Base-by-base conservation (phyloP, 2,888 invertebrate genomes). In the Rhyacophila evoluta region DNA sequence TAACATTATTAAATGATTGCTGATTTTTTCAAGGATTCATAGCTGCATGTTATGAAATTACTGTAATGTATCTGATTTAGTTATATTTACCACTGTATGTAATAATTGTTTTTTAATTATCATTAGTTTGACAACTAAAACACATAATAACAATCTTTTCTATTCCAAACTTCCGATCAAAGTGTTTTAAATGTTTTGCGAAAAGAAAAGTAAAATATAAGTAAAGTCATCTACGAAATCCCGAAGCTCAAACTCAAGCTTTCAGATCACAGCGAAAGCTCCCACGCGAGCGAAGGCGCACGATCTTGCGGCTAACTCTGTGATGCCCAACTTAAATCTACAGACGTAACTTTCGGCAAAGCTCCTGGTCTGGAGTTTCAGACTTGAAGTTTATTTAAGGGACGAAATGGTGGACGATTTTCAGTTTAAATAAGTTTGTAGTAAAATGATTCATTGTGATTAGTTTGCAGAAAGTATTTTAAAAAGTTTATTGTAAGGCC, bases 291-390 rank as follows among this genome's bases (percentile, higher is more conserved):
- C 73, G 76, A 77, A 81, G 72, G 79, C 81, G 78, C 81, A 81
- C 81, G 81, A 81, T 81, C 77, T 77, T 77, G 81, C 81, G 78
- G 81, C 78, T 67, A 69, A 78, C 67, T 74, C 78, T 74, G 75
- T 75, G 81, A 79, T 75, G 81, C 74, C 74, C 74, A 81, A 80
- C 80, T 81, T 80, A 81, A 81, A 80, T 78, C 80, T 80, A 76
- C 71, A 74, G 75, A 78, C 78, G 78, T 81, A 79, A 81, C 80
- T 81, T 79, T 79, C 28, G 74, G 73, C 25, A 79, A 77, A 79
- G 79, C 81, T 81, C 77, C 55, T 37, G 37, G 27, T 70, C 74
- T 72, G 72, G 75, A 41, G 74, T 75, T 55, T 72, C 78, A 74
- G 78, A 75, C 75, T 37, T 12, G 73, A 81, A 81, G 77, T 81